A percentile compares a stretch with the other conserved stretches of the same genome.
These are phyloP conservation scores for Lasius fuliginosus DNA, from an alignment of 2,888 invertebrate genomes.

Conservation along the genomic window DNA sequence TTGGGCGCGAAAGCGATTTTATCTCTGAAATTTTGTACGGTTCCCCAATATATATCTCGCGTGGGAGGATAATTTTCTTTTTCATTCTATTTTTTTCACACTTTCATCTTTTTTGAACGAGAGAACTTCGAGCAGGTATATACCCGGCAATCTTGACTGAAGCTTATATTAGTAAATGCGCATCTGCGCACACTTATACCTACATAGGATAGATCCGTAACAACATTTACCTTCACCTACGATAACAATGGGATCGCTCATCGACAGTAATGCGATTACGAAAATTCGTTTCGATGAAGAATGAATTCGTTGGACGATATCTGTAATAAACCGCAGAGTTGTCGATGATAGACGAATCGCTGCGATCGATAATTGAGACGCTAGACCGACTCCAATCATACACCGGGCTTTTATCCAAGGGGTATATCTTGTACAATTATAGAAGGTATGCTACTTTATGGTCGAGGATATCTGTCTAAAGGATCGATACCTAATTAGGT, in stretches of 20 bases:
- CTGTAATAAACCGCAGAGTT: conserved; percentile 25
- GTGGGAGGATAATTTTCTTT: conserved; percentile 82
- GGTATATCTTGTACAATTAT: conserved; percentile 67
- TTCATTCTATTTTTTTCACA: conserved; percentile 4
- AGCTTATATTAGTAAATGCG: background rate
- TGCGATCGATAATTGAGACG: conserved; percentile 72
- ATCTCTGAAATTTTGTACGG: conserved; percentile 82
- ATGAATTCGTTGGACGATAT: conserved; percentile 29
- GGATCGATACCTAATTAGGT: conserved; percentile 74
- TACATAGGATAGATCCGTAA: no score
- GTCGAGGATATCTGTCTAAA: conserved; percentile 66
- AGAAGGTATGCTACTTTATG: conserved; percentile 66
- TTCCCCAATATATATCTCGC: conserved; percentile 64
- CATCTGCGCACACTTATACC: background rate
- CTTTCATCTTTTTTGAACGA: conserved; percentile 10
- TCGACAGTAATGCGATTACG: conserved; percentile 21
- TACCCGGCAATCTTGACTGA: background rate
- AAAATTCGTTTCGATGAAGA: conserved; percentile 19
- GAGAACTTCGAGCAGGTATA: background rate
- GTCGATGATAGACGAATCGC: conserved; percentile 55
- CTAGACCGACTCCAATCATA: conserved; percentile 29
- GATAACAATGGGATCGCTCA: background rate
- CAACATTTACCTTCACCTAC: background rate
- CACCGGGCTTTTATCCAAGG: conserved; percentile 60
- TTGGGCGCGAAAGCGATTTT: conserved; percentile 78